These are phyloP conservation scores for Thymallus thymallus DNA, from an alignment of 2,113 vertebrate species.

Conservation along the genomic window DNA sequence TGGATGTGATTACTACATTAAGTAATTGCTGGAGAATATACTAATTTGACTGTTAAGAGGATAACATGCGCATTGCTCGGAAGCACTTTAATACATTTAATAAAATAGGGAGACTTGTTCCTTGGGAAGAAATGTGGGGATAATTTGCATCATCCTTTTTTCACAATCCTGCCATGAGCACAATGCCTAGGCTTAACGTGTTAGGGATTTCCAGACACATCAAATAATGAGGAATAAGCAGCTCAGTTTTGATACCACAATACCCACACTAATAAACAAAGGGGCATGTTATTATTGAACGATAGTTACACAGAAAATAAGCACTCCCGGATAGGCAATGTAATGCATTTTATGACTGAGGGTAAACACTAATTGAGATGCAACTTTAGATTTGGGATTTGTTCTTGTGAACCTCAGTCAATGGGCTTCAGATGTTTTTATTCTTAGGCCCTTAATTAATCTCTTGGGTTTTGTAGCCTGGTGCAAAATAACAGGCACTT, in stretches of 20 bases:
- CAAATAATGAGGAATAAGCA: conserved; percentile 32
- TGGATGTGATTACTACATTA: conserved; percentile 72
- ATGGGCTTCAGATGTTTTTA: conserved; percentile 72
- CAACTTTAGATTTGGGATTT: conserved; percentile 53
- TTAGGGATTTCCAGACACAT: conserved; percentile 36
- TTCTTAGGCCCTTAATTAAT: conserved; percentile 82
- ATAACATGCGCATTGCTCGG: conserved; percentile 76
- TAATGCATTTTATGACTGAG: conserved; percentile 34
- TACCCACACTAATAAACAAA: neutral
- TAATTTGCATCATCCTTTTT: conserved; percentile 61
- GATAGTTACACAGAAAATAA: conserved; percentile 14
- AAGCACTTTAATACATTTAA: conserved; percentile 81
- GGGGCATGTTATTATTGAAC: conserved; percentile 1
- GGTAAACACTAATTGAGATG: conserved; percentile 50
- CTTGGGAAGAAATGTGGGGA: conserved; percentile 48
- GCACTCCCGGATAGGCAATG: conserved; percentile 30
- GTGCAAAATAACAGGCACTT: conserved; percentile 71
- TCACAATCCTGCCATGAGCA: conserved; percentile 48
- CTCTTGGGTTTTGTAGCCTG: conserved; percentile 73
- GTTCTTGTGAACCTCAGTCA: conserved; percentile 65
- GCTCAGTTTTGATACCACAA: neutral
- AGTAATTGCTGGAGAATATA: conserved; percentile 80
- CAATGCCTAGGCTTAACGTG: conserved; percentile 44
- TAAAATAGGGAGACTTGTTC: conserved; percentile 67
- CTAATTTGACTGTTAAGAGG: conserved; percentile 82